phyloP scores from a whole-genome alignment of 1,140 invertebrate genomes.

The Hyposmocoma kahamanoa region DNA sequence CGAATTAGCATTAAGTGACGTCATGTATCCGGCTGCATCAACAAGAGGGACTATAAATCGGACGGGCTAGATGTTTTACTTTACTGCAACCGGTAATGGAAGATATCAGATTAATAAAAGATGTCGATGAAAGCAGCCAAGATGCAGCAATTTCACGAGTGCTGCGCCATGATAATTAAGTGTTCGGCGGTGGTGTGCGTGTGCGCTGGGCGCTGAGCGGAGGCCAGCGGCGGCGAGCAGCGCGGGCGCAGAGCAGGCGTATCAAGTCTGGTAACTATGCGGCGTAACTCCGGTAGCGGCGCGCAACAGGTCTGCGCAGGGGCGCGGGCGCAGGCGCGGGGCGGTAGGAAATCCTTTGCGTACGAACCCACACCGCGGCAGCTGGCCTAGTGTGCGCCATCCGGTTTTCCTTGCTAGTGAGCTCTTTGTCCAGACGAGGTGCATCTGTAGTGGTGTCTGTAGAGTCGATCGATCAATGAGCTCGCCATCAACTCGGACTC shows the following conservation, averaged over 20 bases:
- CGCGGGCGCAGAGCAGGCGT: slow-evolving; percentile 41
- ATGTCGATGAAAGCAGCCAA: slow-evolving; percentile 53
- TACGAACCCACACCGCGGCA: slow-evolving; percentile 46
- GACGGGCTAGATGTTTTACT: slow-evolving; percentile 46
- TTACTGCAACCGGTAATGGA: slow-evolving; percentile 44
- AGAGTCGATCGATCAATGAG: slow-evolving; percentile 71
- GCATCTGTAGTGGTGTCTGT: slow-evolving; percentile 45
- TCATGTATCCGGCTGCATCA: slow-evolving; percentile 51
- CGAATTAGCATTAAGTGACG: slow-evolving; percentile 53
- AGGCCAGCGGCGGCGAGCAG: slow-evolving; percentile 15
- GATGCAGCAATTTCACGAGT: slow-evolving; percentile 62
- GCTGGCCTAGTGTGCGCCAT: slow-evolving; percentile 46
- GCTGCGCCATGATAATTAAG: slow-evolving; percentile 59
- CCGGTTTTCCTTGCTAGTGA: slow-evolving; percentile 56
- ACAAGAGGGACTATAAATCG: slow-evolving; percentile 42
- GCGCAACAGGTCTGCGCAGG: slow-evolving; percentile 59
- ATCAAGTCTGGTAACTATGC: slow-evolving; percentile 74
- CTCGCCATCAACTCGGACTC: slow-evolving; percentile 56
- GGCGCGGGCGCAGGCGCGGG: slow-evolving; percentile 40
- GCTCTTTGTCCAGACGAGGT: slow-evolving; percentile 25
- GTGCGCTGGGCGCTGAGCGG: slow-evolving; percentile 27
- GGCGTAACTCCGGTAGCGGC: slow-evolving; percentile 69
- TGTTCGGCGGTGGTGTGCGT: slow-evolving; percentile 46
- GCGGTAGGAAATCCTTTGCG: slow-evolving; percentile 66
- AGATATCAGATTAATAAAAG: slow-evolving; percentile 62